phyloP scores from a whole-genome alignment of 2,113 vertebrate species.

The Sarotherodon lohbergeri region DNA sequence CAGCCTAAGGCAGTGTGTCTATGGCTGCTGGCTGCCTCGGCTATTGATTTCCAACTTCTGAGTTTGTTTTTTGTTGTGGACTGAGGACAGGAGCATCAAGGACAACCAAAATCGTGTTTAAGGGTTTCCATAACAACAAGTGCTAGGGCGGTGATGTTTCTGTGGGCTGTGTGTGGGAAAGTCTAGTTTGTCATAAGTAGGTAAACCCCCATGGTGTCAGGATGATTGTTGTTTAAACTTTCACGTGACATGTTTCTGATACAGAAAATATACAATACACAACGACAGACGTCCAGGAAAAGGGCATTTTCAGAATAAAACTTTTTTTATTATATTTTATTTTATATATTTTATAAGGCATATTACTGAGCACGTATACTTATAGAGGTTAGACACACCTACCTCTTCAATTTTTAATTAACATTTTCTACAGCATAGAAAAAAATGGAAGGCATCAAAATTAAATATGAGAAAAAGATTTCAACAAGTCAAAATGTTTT shows the following conservation, averaged over 20 bases:
- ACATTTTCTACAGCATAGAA: neutral
- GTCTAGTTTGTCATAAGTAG: neutral
- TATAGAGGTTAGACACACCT: neutral
- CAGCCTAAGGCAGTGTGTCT: neutral
- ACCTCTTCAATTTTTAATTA: neutral
- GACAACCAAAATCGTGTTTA: conserved; percentile 6
- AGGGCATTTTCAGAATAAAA: neutral
- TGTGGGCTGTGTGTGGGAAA: neutral
- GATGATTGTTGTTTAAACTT: neutral
- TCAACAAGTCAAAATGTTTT: neutral
- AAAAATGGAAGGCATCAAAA: neutral
- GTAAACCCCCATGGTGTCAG: neutral
- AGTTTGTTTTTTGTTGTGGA: conserved; percentile 24
- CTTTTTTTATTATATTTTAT: neutral
- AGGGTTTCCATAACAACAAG: conserved; percentile 43
- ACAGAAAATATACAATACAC: neutral
- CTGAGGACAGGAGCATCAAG: conserved; percentile 27
- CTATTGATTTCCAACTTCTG: conserved; percentile 32
- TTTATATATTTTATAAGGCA: neutral
- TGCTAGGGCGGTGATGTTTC: neutral
- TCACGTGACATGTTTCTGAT: neutral
- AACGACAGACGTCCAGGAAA: neutral
- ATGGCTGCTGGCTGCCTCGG: neutral
- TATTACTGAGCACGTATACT: neutral
- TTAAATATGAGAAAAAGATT: neutral